These are phyloP conservation scores for Tiliacea citrago DNA, from an alignment of 2,888 invertebrate species.

Conservation along the genomic window DNA sequence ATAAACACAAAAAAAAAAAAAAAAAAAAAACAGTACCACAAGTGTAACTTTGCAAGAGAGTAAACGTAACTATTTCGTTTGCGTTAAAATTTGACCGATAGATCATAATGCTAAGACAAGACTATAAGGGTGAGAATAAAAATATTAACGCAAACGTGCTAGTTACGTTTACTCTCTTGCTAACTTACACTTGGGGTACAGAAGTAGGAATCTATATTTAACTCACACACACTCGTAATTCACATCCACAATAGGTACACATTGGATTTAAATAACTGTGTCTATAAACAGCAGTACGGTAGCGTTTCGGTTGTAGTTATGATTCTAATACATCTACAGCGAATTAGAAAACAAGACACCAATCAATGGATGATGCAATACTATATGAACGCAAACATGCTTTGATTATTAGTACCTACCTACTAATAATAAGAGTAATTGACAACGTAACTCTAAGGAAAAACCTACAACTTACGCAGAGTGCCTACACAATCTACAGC, in stretches of 20 bases:
- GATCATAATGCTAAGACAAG: too few relatives aligned
- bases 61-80: too few relatives aligned
- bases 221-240: constrained; percentile 6
- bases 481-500: neutral
- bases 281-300: constrained; percentile 46
- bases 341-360: constrained; percentile 21
- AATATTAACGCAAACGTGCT: too few relatives aligned
- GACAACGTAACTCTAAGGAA: constrained; percentile 18
- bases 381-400: constrained; percentile 17
- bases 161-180: too few relatives aligned
- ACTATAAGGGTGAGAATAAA: too few relatives aligned
- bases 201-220: neutral
- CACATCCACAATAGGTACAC: constrained; percentile 25
- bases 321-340: constrained; percentile 17
- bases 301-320: constrained; percentile 36
- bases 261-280: constrained; percentile 41
- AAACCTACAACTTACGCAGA: constrained; percentile 2
- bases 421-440: constrained; percentile 21
- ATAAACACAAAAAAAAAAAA: too few relatives aligned
- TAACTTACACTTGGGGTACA: too few relatives aligned
- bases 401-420: constrained; percentile 21
- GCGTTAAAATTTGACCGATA: too few relatives aligned
- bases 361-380: constrained; percentile 45
- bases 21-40: too few relatives aligned
- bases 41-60: too few relatives aligned